These are phyloP conservation scores for Accipiter cooperii DNA, from an alignment of 2,113 vertebrate species.

Conservation along the genomic window DNA sequence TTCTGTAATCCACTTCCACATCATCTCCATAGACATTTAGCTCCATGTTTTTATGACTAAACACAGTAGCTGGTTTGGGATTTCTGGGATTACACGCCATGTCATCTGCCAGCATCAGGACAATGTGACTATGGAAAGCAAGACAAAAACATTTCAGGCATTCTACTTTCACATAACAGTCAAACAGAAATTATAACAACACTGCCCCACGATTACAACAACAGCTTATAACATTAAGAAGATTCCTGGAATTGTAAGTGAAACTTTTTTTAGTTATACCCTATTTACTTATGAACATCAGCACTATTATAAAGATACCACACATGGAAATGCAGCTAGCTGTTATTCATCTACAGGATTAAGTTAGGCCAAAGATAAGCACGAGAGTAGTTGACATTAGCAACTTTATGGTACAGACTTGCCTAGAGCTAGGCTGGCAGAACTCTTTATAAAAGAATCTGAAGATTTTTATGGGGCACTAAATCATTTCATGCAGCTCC, in stretches of 20 bases:
- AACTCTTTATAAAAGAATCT: background rate
- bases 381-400: background rate
- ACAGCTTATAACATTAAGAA: background rate
- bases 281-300: background rate
- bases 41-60: conserved; percentile 99
- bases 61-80: conserved; percentile 96
- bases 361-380: background rate
- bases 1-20: conserved; percentile 97
- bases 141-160: background rate
- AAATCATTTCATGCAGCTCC: background rate
- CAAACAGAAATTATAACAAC: background rate
- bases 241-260: background rate
- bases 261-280: background rate
- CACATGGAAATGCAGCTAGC: background rate
- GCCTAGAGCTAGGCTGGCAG: background rate
- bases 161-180: background rate
- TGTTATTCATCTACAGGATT: background rate
- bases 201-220: background rate
- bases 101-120: conserved; percentile 97
- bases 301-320: background rate
- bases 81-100: conserved; percentile 98
- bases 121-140: conserved; percentile 83
- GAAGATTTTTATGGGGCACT: background rate
- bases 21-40: conserved; percentile 97
- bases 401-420: background rate